Conservation (phyloP, 2,113 vertebrate species). For the Montifringilla adamsi region DNA sequence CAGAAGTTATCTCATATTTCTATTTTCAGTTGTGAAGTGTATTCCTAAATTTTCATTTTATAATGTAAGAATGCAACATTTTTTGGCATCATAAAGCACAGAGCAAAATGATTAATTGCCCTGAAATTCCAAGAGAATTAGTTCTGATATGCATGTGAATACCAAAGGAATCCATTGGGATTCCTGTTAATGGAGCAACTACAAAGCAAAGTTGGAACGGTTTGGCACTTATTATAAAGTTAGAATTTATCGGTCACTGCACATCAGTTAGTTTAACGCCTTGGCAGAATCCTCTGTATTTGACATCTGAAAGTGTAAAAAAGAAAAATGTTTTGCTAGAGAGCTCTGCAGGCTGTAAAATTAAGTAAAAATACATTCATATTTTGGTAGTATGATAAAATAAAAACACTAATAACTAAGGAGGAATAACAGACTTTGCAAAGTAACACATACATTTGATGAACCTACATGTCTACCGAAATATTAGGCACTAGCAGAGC, state of each 20-base stretch:
- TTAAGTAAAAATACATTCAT: neutral
- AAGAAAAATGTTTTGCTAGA: neutral
- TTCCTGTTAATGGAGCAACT: constrained; percentile 34
- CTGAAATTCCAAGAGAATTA: constrained; percentile 55
- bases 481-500: neutral
- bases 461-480: neutral
- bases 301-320: constrained; percentile 9
- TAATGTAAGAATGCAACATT: neutral
- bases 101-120: constrained; percentile 36
- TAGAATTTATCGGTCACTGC: constrained; percentile 41
- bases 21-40: neutral
- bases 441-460: neutral
- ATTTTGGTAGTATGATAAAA: neutral
- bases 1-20: neutral
- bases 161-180: constrained; percentile 2
- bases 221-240: constrained; percentile 33
- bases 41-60: neutral
- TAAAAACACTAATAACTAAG: neutral
- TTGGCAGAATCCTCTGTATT: constrained; percentile 15
- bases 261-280: neutral
- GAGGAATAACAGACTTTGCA: neutral
- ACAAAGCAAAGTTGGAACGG: constrained; percentile 32
- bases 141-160: constrained; percentile 48
- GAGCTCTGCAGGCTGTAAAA: neutral
- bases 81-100: constrained; percentile 29